Conservation (phyloP, 2,888 invertebrate species). For the Osedax frankpressi region DNA sequence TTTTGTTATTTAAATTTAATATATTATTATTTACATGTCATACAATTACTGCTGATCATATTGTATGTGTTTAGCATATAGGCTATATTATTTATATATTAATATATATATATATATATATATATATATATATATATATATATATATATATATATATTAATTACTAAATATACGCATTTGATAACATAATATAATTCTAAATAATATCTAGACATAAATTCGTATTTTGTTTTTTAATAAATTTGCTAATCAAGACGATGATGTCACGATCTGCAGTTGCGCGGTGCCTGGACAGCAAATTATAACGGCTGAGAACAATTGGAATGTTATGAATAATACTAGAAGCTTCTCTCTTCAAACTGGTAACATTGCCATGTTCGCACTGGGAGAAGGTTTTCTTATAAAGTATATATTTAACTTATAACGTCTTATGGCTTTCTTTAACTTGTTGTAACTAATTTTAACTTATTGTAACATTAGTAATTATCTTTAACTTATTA, state of each 20-base stretch:
- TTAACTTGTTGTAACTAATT: background rate
- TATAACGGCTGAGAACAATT: background rate
- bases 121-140: background rate
- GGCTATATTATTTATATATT: background rate
- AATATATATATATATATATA: background rate
- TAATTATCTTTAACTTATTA: too few relatives aligned
- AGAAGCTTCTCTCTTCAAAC: background rate
- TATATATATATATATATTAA: background rate
- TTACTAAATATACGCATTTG: background rate
- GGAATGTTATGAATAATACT: background rate
- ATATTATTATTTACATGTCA: too few relatives aligned
- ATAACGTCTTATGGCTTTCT: background rate
- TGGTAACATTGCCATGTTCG: constrained; percentile 5
- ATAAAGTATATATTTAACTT: too few relatives aligned
- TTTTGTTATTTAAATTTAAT: too few relatives aligned
- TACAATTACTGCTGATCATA: too few relatives aligned
- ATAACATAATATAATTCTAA: background rate
- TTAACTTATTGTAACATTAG: too few relatives aligned
- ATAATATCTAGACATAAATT: too few relatives aligned
- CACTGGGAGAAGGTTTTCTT: background rate
- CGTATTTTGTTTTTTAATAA: too few relatives aligned
- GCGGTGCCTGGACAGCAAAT: background rate
- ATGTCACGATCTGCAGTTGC: background rate
- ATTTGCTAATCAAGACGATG: background rate
- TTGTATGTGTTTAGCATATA: background rate